Percentiles rank a stretch among this genome's conserved stretches.
phyloP scores from a whole-genome alignment of 2,797 vertebrate genomes.

The Leptodactylus fallax region DNA sequence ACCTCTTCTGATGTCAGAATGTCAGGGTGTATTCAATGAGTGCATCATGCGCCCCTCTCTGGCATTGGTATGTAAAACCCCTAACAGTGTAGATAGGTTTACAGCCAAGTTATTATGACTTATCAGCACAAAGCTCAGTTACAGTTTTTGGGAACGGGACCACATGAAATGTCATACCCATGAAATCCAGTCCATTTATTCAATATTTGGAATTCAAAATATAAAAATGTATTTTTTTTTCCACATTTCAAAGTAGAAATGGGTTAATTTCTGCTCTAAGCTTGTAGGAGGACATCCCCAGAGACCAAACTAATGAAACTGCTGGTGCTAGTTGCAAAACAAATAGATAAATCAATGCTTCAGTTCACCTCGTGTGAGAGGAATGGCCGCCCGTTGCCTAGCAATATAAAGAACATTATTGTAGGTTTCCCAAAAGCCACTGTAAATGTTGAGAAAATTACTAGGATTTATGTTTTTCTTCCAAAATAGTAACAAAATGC shows the following conservation, averaged over 20 bases:
- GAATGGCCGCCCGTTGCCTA: constrained; percentile 81
- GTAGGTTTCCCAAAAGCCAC: constrained; percentile 27
- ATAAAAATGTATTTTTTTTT: no score
- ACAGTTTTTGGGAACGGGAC: neutral
- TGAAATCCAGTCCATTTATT: neutral
- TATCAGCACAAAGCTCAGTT: neutral
- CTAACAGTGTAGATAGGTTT: neutral
- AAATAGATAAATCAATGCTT: constrained; percentile 88
- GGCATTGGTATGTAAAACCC: neutral
- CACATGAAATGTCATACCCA: neutral
- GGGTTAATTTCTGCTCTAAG: constrained; percentile 69
- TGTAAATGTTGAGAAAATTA: neutral
- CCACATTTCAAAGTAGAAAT: constrained; percentile 65
- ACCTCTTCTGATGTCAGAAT: neutral
- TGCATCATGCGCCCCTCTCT: neutral
- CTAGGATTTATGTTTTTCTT: constrained; percentile 52
- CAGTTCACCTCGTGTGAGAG: constrained; percentile 77
- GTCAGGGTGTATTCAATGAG: neutral
- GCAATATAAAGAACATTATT: constrained; percentile 70
- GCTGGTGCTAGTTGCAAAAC: constrained; percentile 75
- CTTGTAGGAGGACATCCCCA: constrained; percentile 64
- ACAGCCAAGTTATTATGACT: neutral
- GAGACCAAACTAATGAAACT: constrained; percentile 71
- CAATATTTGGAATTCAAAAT: constrained; percentile 11
- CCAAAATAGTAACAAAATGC: constrained; percentile 54